phyloP scores from a whole-genome alignment of 2,888 invertebrate genomes.

The Orthonychiurus folsomi region DNA sequence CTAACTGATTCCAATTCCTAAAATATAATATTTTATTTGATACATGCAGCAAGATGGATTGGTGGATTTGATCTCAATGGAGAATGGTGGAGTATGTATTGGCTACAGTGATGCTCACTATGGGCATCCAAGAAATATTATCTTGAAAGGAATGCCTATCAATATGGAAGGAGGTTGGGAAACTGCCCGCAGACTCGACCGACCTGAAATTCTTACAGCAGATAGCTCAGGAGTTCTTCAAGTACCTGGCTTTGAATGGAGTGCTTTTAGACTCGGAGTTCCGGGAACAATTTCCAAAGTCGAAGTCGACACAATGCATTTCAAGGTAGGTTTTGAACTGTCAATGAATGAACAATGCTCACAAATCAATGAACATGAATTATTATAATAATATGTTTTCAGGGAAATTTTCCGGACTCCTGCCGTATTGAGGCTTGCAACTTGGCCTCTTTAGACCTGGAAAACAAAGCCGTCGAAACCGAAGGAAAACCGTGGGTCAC shows the following conservation, averaged over 20 bases:
- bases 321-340: conserved; percentile 47
- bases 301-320: conserved; percentile 55
- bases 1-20: not conserved
- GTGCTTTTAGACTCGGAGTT: conserved; percentile 53
- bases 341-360: conserved; percentile 8
- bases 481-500: conserved; percentile 46
- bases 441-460: conserved; percentile 41
- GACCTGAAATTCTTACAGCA: conserved; percentile 50
- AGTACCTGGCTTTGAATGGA: conserved; percentile 56
- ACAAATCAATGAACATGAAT: not conserved
- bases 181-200: conserved; percentile 54
- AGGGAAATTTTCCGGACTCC: conserved; percentile 55
- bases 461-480: conserved; percentile 16
- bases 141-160: conserved; percentile 49
- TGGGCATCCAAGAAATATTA: conserved; percentile 56
- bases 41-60: conserved; percentile 13
- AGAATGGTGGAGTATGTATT: conserved; percentile 52
- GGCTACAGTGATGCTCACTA: conserved; percentile 57
- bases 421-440: conserved; percentile 51
- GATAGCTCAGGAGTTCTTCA: conserved; percentile 52
- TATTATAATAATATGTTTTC: not conserved
- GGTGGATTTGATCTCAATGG: conserved; percentile 50
- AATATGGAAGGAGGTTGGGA: conserved; percentile 60
- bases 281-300: conserved; percentile 49
- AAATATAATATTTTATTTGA: not conserved